These are phyloP conservation scores for Oscheius sp. DNA, from an alignment of 2,888 invertebrate genomes.

Conservation along the genomic window DNA sequence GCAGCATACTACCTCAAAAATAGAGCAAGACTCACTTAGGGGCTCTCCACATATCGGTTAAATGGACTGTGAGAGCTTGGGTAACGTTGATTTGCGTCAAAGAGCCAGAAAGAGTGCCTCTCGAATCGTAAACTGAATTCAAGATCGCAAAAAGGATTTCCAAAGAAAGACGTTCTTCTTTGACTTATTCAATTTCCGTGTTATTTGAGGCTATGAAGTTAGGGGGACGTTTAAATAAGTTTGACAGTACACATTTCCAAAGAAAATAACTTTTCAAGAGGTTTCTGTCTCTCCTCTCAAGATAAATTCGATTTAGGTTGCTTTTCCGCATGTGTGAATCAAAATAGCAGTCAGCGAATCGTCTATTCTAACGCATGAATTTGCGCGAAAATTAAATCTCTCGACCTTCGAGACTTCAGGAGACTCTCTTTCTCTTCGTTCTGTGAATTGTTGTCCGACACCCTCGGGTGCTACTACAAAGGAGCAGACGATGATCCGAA, in stretches of 20 bases:
- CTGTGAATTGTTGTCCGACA: neutral
- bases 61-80: too few relatives aligned
- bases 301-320: neutral
- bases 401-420: too few relatives aligned
- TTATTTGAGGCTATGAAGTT: too few relatives aligned
- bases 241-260: neutral
- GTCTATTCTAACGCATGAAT: conserved; percentile 7
- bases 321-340: conserved; percentile 12
- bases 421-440: too few relatives aligned
- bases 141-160: neutral
- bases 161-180: neutral
- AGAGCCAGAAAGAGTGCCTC: neutral
- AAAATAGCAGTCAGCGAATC: conserved; percentile 14
- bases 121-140: neutral
- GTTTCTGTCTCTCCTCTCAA: neutral
- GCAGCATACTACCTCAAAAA: too few relatives aligned
- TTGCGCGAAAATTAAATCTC: conserved; percentile 27
- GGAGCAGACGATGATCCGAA: neutral
- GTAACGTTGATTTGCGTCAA: too few relatives aligned
- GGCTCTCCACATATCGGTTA: too few relatives aligned
- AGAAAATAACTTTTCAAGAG: neutral
- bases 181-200: conserved; percentile 3
- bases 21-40: too few relatives aligned
- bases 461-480: neutral
- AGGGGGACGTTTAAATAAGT: too few relatives aligned